A percentile compares a stretch with the other conserved stretches of the same genome.
These are phyloP conservation scores for Dicyrtoma fusca DNA, from an alignment of 2,888 invertebrate genomes.

Conservation along the genomic window DNA sequence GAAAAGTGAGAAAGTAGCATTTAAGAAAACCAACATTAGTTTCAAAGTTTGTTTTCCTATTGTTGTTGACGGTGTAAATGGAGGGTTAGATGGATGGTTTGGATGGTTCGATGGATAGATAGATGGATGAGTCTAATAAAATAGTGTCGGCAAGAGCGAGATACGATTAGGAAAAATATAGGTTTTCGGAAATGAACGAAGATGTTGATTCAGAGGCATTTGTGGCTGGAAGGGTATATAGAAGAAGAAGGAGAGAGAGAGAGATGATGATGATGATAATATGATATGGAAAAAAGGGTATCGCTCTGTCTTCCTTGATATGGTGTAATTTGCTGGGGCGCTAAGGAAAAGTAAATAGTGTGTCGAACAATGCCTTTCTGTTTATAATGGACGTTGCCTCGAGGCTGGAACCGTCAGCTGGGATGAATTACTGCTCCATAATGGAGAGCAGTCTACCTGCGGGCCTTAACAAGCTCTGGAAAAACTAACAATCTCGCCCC, in stretches of 20 bases:
- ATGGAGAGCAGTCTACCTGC: conserved; percentile 56
- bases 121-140: conserved; percentile 41
- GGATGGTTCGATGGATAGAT: conserved; percentile 21
- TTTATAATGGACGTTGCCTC: conserved; percentile 52
- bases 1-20: conserved; percentile 14
- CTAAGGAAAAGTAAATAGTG: conserved; percentile 56
- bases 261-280: conserved; percentile 35
- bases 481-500: conserved; percentile 58
- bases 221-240: conserved; percentile 14
- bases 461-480: conserved; percentile 56
- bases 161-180: conserved; percentile 43
- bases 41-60: conserved; percentile 34
- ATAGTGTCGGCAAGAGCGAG: conserved; percentile 39
- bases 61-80: conserved; percentile 2
- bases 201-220: conserved; percentile 35
- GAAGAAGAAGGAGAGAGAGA: conserved; percentile 4
- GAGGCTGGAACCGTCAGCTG: conserved; percentile 56
- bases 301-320: conserved; percentile 33
- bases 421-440: conserved; percentile 57
- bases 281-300: conserved; percentile 38
- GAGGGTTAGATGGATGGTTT: conserved; percentile 14
- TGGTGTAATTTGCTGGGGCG: conserved; percentile 49
- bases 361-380: conserved; percentile 52
- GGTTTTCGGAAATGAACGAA: conserved; percentile 36
- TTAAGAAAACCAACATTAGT: conserved; percentile 32